Evolutionary conservation across 2,797 vertebrate species (phyloP).

Genomic region (Poeciliopsis paucimaculata): DNA sequence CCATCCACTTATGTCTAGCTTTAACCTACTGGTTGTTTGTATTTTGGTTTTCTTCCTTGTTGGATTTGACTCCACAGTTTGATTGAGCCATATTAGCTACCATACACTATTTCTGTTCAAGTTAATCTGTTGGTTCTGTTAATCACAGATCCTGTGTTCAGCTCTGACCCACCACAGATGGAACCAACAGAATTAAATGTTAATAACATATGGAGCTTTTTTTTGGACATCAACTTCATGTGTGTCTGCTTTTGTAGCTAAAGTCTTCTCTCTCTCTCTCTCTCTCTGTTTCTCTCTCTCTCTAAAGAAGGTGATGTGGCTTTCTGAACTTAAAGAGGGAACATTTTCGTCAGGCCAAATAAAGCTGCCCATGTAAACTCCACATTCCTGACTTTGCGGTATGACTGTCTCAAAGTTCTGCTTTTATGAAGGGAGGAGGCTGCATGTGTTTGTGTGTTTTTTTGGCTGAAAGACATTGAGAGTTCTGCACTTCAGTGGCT

Average conservation of each 20-base stretch:
- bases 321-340: slow-evolving; percentile 61
- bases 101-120: neutral
- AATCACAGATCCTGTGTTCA: neutral
- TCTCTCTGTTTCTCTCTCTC: neutral
- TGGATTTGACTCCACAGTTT: neutral
- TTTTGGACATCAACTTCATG: slow-evolving; percentile 12
- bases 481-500: neutral
- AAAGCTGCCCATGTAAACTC: slow-evolving; percentile 73
- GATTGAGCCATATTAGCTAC: neutral
- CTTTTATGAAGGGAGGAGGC: slow-evolving; percentile 46
- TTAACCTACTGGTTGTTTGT: neutral
- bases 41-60: neutral
- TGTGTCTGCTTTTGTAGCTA: slow-evolving; percentile 10
- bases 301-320: slow-evolving; percentile 56
- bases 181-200: slow-evolving; percentile 22
- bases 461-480: slow-evolving; percentile 5
- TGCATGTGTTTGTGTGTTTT: slow-evolving; percentile 12
- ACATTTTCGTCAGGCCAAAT: slow-evolving; percentile 71
- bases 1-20: neutral
- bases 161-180: neutral
- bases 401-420: slow-evolving; percentile 53
- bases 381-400: slow-evolving; percentile 74
- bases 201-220: slow-evolving; percentile 41
- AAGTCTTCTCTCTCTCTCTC: neutral
- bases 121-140: neutral